Conservation (phyloP, 1,140 invertebrate species). For the Parasteatoda tepidariorum region DNA sequence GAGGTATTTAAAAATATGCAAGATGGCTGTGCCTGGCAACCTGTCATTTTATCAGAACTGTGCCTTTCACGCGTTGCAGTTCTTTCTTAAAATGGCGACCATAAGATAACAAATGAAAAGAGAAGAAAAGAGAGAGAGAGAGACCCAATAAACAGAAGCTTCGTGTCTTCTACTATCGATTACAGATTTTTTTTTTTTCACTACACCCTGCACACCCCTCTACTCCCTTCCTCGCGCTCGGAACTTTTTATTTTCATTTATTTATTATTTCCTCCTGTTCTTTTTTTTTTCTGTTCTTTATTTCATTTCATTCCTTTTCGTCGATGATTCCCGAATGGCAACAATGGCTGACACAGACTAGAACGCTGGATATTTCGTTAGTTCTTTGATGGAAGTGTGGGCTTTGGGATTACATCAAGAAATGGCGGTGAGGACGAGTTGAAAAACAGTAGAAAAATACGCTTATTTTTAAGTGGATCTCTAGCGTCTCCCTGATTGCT, state of each 20-base stretch:
- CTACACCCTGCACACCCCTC: neutral
- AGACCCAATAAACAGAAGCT: constrained; percentile 55
- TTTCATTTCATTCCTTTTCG: constrained; percentile 22
- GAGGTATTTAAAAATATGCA: constrained; percentile 40
- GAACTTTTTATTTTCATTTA: constrained; percentile 47
- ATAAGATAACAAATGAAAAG: constrained; percentile 59
- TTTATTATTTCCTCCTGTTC: neutral
- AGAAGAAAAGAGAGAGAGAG: constrained; percentile 43
- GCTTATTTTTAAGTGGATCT: too few species aligned
- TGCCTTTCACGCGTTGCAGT: constrained; percentile 9
- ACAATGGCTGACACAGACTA: constrained; percentile 30
- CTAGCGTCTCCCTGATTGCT: too few species aligned
- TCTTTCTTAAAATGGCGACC: constrained; percentile 58
- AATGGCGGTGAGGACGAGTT: neutral
- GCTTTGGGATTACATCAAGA: too few species aligned
- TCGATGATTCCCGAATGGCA: constrained; percentile 24
- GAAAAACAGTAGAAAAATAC: neutral
- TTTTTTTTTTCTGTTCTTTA: constrained; percentile 19
- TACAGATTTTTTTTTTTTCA: constrained; percentile 38
- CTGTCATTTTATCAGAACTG: constrained; percentile 32
- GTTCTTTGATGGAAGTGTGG: too few species aligned
- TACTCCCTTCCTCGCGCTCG: neutral
- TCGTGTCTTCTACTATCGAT: constrained; percentile 54
- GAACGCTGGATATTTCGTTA: too few species aligned
- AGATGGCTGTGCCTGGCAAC: constrained; percentile 24